Evolutionary conservation across 2,797 vertebrate species (phyloP).

Genomic region (Gymnoscopelus microlampas): DNA sequence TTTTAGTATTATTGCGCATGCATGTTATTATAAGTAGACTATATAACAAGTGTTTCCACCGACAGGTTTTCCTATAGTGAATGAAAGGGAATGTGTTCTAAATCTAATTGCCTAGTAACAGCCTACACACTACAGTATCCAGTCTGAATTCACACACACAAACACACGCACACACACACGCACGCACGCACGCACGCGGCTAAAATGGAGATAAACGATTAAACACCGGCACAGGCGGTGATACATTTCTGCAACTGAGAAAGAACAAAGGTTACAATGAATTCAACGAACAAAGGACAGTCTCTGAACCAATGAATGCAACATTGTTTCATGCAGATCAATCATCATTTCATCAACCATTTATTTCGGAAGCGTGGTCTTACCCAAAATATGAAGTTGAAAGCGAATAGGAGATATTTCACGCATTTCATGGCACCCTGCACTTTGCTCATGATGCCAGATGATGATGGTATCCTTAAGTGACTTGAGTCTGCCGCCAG

Average conservation of each 20-base stretch:
- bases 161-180: no score
- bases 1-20: no score
- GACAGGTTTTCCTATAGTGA: no score
- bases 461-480: neutral
- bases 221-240: no score
- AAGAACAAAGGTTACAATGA: slow-evolving; percentile 3
- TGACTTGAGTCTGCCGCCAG: neutral
- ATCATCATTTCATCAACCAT: neutral
- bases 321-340: slow-evolving; percentile 9
- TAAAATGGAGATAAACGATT: neutral
- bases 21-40: no score
- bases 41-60: no score
- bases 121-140: no score
- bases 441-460: slow-evolving; percentile 85
- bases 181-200: no score
- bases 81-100: no score
- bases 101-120: no score
- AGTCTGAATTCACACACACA: no score
- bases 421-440: slow-evolving; percentile 91
- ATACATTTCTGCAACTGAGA: neutral
- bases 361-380: slow-evolving; percentile 37
- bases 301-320: slow-evolving; percentile 1
- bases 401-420: slow-evolving; percentile 93
- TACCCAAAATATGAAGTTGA: slow-evolving; percentile 98
- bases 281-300: slow-evolving; percentile 4